Percentiles rank a stretch among this genome's conserved stretches.
These are phyloP conservation scores for Sapajus apella DNA, from an alignment of 2,113 vertebrate species.

Conservation along the genomic window DNA sequence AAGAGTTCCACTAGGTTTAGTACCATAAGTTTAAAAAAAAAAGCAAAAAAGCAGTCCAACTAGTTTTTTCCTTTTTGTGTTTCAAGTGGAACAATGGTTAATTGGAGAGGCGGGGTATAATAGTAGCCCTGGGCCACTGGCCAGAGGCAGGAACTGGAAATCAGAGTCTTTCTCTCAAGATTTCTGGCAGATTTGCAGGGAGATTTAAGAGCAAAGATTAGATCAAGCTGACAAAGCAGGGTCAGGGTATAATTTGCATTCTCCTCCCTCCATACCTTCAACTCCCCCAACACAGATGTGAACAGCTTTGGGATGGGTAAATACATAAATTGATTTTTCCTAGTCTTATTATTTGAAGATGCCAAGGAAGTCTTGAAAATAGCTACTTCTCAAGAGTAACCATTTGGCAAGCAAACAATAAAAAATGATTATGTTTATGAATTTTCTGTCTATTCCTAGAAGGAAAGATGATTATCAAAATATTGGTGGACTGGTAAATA, in stretches of 20 bases:
- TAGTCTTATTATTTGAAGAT: neutral
- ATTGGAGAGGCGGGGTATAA: neutral
- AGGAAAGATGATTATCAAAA: constrained; percentile 22
- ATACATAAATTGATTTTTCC: neutral
- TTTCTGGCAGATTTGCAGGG: constrained; percentile 22
- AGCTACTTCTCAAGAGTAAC: neutral
- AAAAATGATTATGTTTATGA: neutral
- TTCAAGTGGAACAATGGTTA: neutral
- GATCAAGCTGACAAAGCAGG: neutral
- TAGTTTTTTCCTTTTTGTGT: neutral
- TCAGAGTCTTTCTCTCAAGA: neutral
- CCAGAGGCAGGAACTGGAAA: neutral
- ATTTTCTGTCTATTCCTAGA: neutral
- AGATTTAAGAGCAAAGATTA: constrained; percentile 9
- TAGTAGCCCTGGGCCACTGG: neutral
- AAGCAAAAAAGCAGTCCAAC: neutral
- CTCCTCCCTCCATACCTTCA: neutral
- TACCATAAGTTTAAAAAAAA: neutral
- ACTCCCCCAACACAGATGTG: neutral
- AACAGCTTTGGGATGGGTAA: neutral
- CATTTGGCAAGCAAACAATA: neutral
- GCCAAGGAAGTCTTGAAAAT: neutral
- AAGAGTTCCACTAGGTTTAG: neutral
- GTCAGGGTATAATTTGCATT: neutral
- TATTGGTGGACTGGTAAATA: constrained; percentile 34